Evolutionary conservation across 30 jellyfish, hydroid and myxozoan genomes (phyloP).

Genomic region (Hydractinia symbiolongicarpus): DNA sequence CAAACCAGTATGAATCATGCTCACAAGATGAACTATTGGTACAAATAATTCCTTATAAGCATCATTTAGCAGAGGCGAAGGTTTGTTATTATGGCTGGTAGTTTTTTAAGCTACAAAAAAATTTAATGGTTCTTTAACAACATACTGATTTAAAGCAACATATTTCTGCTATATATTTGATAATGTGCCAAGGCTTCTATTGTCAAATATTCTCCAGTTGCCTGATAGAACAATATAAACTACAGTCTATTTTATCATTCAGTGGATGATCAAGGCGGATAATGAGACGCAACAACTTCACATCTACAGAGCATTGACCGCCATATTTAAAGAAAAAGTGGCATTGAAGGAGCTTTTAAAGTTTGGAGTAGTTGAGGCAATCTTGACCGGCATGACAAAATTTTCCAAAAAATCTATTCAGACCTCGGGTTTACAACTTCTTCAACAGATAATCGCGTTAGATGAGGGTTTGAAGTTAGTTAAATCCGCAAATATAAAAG

Average conservation of each 20-base stretch:
- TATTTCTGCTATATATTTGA: too few species aligned
- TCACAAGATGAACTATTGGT: too few species aligned
- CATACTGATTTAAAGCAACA: too few species aligned
- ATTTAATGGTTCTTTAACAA: too few species aligned
- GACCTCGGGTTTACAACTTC: neutral
- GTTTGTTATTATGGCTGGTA: too few species aligned
- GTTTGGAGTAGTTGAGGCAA: conserved; percentile 4
- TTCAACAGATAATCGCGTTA: neutral
- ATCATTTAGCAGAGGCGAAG: too few species aligned
- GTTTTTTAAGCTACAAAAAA: too few species aligned
- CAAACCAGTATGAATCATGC: too few species aligned
- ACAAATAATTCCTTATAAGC: too few species aligned
- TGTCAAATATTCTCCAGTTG: too few species aligned
- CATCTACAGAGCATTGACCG: conserved; percentile 8
- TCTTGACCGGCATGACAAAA: conserved; percentile 8
- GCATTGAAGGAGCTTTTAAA: neutral
- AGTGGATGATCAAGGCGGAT: conserved; percentile 9
- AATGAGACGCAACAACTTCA: neutral
- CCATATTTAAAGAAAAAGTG: neutral
- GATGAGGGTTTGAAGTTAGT: neutral
- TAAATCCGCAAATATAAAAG: conserved; percentile 12
- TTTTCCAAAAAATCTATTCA: conserved; percentile 4
- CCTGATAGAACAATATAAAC: too few species aligned
- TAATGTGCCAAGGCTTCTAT: too few species aligned
- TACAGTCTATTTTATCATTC: neutral